A percentile compares a stretch with the other conserved stretches of the same genome.
These are phyloP conservation scores for Spermophilus dauricus DNA, from an alignment of 2,113 vertebrate genomes.

Conservation along the genomic window DNA sequence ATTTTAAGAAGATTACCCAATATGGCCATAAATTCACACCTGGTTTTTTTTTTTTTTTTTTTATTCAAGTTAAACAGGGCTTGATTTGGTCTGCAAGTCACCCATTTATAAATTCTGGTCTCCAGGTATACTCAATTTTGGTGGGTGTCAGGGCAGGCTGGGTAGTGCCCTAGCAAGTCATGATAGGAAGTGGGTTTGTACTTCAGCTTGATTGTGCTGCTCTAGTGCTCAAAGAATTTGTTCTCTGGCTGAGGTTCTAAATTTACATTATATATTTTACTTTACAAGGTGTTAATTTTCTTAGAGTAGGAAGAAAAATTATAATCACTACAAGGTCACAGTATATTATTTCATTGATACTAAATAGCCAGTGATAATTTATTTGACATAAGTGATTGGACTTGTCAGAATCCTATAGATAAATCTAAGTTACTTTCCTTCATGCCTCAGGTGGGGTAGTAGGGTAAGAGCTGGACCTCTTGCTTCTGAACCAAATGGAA, in stretches of 20 bases:
- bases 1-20: not conserved
- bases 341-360: slow-evolving; percentile 29
- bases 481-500: not conserved
- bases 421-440: not conserved
- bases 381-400: slow-evolving; percentile 40
- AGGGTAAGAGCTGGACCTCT: not conserved
- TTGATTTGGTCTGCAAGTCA: slow-evolving; percentile 9
- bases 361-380: not conserved
- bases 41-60: not conserved
- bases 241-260: not conserved
- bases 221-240: not conserved
- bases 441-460: not conserved
- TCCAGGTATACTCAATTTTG: not conserved
- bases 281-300: not conserved
- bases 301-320: slow-evolving; percentile 15
- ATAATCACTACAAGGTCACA: slow-evolving; percentile 33
- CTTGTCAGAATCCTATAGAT: not conserved
- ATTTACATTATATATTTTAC: slow-evolving; percentile 34
- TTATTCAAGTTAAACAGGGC: not conserved
- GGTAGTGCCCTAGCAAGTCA: not conserved
- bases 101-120: slow-evolving; percentile 23
- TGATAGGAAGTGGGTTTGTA: not conserved
- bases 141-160: not conserved
- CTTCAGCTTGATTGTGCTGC: not conserved
- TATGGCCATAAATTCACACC: not conserved